Base-by-base conservation (phyloP, 2,888 invertebrate genomes). In the Phyllotreta cruciferae region DNA sequence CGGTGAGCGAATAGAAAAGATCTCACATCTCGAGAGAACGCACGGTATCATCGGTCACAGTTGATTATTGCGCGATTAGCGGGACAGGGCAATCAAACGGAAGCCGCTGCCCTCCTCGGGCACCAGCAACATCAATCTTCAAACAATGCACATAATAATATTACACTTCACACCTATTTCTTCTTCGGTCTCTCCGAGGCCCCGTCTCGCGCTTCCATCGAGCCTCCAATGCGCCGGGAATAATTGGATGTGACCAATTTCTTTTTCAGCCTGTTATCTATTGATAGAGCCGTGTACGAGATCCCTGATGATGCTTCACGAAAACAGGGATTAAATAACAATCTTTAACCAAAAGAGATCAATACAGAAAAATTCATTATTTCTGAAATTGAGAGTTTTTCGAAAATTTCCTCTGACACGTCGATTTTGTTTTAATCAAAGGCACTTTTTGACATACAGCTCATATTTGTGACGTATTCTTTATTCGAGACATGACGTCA, bases 131-230 rank as follows among this genome's bases (percentile, higher is more conserved):
- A 79, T 80, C 77, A 79, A 79, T 79, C 80, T 78, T 78, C 78
- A 76, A 76, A 80, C 79, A 80, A 80, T 80, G 75, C 78, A 75
- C 74, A 75, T 79, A 79, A 80, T 80, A 79, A 79, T 78, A 77
- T 77, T 75, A 77, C 77, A 79, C 75, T 78, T 79, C 77, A 75
- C 77, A 78, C 78, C 77, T 77, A 71, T 69, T 39, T 66, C 60
- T 63, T 49, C 56, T 60, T 55, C 45, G n/a, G 42, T 57, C 57
- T 49, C 42, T 53, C 41, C 24, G 24, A 24, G 4, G 34, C 6
- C 50, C 10, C 47, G 14, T 50, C 52, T n/a, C 50, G 55, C 53
- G 58, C 35, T 58, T 45, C 34, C n/a, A n/a, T n/a, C n/a, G n/a
- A n/a, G n/a, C n/a, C 38, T 53, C 49, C 49, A 10, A 44, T 6